A percentile compares a stretch with the other conserved stretches of the same genome.
Conservation (phyloP, 2,113 vertebrate species). For the cat (Felis catus) region F.catus_Fca126_mat1.0 CM031412.1:96432001-96432500, state of each 20-base stretch:
- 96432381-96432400: too few relatives aligned
- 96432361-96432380: too few relatives aligned
- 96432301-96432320: too few relatives aligned
- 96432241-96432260: too few relatives aligned
- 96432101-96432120: not conserved
- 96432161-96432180: not conserved
- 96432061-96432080: not conserved
- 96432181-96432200: not conserved
- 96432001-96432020: conserved; percentile 34
- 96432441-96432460: not conserved
- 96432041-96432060: not conserved
- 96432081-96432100: not conserved
- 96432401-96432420: too few relatives aligned
- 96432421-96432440: too few relatives aligned
- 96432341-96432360: too few relatives aligned
- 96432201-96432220: not conserved
- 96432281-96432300: too few relatives aligned
- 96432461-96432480: not conserved
- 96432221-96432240: not conserved
- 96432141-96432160: not conserved
- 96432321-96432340: too few relatives aligned
- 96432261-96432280: too few relatives aligned
- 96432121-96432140: not conserved
- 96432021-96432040: not conserved
- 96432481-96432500: not conserved